Percentiles rank a stretch among this genome's conserved stretches.
These are phyloP conservation scores for Bufo gargarizans DNA, from an alignment of 2,113 vertebrate genomes.

Conservation along the genomic window DNA sequence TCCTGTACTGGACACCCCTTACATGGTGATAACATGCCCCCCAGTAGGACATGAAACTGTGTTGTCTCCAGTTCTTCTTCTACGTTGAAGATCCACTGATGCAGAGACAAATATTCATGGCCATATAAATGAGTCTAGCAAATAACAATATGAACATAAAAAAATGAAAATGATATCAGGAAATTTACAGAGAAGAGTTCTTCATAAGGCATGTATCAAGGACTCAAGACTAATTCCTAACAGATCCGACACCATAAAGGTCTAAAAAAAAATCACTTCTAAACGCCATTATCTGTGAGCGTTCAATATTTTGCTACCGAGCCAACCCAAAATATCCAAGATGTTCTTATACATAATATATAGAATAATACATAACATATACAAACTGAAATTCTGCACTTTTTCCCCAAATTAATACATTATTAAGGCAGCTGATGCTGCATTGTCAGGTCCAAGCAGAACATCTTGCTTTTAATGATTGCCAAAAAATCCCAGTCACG, in stretches of 20 bases:
- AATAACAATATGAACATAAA: neutral
- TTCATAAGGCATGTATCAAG: neutral
- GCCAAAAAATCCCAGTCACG: conserved; percentile 29
- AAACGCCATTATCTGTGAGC: neutral
- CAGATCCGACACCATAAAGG: neutral
- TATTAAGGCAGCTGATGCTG: conserved; percentile 36
- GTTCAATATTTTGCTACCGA: neutral
- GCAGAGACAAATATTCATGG: neutral
- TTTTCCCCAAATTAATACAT: conserved; percentile 32
- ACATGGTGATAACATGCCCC: too few species aligned
- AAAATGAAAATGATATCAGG: neutral
- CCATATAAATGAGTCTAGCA: neutral
- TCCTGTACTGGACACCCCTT: too few species aligned
- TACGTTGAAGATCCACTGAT: neutral
- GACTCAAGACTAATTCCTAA: neutral
- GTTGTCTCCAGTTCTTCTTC: neutral
- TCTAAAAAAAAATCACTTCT: neutral
- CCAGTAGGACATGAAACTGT: too few species aligned
- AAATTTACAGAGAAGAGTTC: neutral
- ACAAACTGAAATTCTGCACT: conserved; percentile 34
- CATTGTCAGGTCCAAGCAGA: conserved; percentile 31
- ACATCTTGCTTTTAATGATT: conserved; percentile 27
- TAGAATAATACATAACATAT: conserved; percentile 15
- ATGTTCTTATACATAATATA: conserved; percentile 44
- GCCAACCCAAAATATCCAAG: conserved; percentile 29